Evolutionary conservation across 2,888 invertebrate genomes (phyloP).

Genomic region (Coelinius sp.): DNA sequence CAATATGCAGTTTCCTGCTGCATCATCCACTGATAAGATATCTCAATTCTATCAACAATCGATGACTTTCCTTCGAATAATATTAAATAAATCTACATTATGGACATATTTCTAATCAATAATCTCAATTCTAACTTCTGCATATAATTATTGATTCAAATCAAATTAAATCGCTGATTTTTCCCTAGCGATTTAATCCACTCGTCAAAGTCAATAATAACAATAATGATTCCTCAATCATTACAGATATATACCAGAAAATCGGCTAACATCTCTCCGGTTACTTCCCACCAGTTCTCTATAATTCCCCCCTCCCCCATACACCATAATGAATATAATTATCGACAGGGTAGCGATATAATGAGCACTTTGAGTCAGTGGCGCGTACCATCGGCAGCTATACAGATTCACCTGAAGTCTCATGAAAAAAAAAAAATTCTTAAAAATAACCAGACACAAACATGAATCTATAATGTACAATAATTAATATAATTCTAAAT

Average conservation of each 20-base stretch:
- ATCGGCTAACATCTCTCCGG: background rate
- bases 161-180: background rate
- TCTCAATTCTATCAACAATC: no score
- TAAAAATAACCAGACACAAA: conserved; percentile 4
- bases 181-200: background rate
- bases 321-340: conserved; percentile 51
- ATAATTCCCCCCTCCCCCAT: conserved; percentile 43
- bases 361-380: conserved; percentile 37
- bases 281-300: background rate
- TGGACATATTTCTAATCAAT: no score
- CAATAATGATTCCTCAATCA: background rate
- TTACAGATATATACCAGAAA: conserved; percentile 5
- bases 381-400: conserved; percentile 45
- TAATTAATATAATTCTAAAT: conserved; percentile 12
- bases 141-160: background rate
- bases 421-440: background rate
- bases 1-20: background rate
- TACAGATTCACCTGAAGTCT: conserved; percentile 38
- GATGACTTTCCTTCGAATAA: no score
- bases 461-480: background rate
- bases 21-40: background rate
- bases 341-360: conserved; percentile 44
- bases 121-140: no score
- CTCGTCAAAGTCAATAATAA: background rate
- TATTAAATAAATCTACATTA: no score